Evolutionary conservation across 30 jellyfish, hydroid and myxozoan genomes (phyloP).

Genomic region (Aurelia coerulea): DNA sequence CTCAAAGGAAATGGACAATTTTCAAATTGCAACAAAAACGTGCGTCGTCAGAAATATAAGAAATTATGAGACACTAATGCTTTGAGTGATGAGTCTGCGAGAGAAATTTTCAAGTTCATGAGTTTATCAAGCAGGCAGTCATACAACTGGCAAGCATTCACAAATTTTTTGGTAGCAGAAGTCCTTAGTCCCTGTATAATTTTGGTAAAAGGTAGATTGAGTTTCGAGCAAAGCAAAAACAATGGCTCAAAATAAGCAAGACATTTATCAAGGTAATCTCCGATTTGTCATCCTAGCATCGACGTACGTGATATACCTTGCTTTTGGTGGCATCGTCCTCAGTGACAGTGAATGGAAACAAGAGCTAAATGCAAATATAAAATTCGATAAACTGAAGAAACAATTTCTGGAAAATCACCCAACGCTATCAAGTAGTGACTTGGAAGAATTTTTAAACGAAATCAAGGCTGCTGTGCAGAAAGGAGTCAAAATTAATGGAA

Average conservation of each 20-base stretch:
- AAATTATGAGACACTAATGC: too few relatives aligned
- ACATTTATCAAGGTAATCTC: constrained; percentile 30
- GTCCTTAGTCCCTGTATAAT: too few relatives aligned
- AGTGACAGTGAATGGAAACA: constrained; percentile 49
- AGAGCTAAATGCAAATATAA: constrained; percentile 46
- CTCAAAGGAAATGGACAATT: too few relatives aligned
- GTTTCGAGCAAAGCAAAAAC: too few relatives aligned
- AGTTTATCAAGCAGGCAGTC: too few relatives aligned
- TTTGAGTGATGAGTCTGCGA: too few relatives aligned
- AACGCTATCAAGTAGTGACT: constrained; percentile 26
- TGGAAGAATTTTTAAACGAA: constrained; percentile 36
- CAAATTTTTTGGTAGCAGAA: too few relatives aligned
- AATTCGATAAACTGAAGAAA: constrained; percentile 10
- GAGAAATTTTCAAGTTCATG: too few relatives aligned
- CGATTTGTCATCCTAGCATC: constrained; percentile 43
- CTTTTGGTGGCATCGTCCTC: constrained; percentile 59
- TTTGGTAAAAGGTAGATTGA: too few relatives aligned
- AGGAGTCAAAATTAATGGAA: constrained; percentile 66
- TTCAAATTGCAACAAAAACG: too few relatives aligned
- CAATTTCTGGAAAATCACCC: constrained; percentile 42
- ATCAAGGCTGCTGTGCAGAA: constrained; percentile 56
- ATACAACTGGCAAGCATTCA: too few relatives aligned
- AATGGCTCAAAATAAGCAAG: constrained; percentile 17
- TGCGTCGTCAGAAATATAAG: too few relatives aligned
- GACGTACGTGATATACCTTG: constrained; percentile 44